A percentile compares a stretch with the other conserved stretches of the same genome.
phyloP scores from a whole-genome alignment of 2,888 invertebrate species.

The Catocala nupta region DNA sequence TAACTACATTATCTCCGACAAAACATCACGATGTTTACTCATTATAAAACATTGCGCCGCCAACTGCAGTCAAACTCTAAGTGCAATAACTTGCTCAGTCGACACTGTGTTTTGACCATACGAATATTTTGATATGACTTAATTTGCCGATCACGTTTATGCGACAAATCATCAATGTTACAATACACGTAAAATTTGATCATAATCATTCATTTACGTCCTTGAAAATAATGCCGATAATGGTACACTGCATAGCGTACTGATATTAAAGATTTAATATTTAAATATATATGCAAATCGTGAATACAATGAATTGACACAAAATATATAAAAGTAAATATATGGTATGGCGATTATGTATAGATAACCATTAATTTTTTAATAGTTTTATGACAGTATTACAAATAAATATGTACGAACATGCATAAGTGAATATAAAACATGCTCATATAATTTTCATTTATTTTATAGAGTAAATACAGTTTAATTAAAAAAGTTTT shows the following conservation, averaged over 20 bases:
- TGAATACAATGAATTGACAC: too few relatives aligned
- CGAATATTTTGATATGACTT: constrained; percentile 22
- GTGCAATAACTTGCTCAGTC: constrained; percentile 27
- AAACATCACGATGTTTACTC: constrained; percentile 38
- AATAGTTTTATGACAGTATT: too few relatives aligned
- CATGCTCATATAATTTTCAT: too few relatives aligned
- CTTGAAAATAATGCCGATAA: constrained; percentile 32
- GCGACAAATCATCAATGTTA: constrained; percentile 26
- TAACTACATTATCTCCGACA: constrained; percentile 29
- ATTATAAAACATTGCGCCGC: constrained; percentile 22
- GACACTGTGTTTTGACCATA: constrained; percentile 22
- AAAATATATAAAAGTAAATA: too few relatives aligned
- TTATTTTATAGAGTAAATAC: too few relatives aligned
- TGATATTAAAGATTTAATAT: too few relatives aligned
- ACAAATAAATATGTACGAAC: too few relatives aligned
- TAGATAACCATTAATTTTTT: too few relatives aligned
- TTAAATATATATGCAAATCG: too few relatives aligned
- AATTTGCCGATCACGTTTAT: constrained; percentile 32
- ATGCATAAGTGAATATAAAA: too few relatives aligned
- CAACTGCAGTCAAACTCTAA: constrained; percentile 14
- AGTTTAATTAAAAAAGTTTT: too few relatives aligned
- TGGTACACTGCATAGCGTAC: background rate
- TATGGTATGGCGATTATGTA: too few relatives aligned
- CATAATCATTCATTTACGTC: constrained; percentile 17
- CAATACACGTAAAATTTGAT: constrained; percentile 32